Evolutionary conservation across 2,888 invertebrate species (phyloP).

Genomic region (Stenurella melanura): DNA sequence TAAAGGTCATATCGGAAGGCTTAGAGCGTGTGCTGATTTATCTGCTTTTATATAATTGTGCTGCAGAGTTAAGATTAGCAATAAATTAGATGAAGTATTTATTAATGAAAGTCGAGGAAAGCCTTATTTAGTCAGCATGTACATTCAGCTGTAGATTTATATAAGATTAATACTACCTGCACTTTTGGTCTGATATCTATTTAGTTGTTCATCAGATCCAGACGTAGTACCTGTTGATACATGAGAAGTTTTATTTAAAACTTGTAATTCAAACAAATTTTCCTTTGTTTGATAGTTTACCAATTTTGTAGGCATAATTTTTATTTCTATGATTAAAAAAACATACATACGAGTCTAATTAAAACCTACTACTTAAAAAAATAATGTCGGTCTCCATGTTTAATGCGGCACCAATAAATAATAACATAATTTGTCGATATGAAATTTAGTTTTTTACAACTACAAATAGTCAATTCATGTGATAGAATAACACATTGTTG

Average conservation of each 20-base stretch:
- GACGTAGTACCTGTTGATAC: neutral
- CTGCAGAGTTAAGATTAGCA: constrained; percentile 19
- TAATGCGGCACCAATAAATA: no score
- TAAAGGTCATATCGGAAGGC: neutral
- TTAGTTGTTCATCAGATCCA: constrained; percentile 13
- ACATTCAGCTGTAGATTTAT: constrained; percentile 39
- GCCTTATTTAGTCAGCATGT: constrained; percentile 38
- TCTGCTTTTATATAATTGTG: constrained; percentile 28
- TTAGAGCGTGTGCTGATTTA: constrained; percentile 10
- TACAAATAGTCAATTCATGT: no score
- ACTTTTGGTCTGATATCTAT: constrained; percentile 31
- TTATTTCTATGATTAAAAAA: no score
- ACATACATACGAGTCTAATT: no score
- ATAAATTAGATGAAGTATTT: constrained; percentile 41
- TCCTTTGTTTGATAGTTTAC: neutral
- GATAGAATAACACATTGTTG: no score
- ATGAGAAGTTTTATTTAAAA: constrained; percentile 3
- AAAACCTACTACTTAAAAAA: no score
- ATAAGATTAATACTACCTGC: constrained; percentile 35
- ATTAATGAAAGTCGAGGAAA: constrained; percentile 41
- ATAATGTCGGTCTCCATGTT: no score
- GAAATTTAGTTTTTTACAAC: no score
- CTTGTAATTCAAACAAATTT: neutral
- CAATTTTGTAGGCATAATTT: neutral
- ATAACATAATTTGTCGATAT: no score